Percentiles rank a stretch among this genome's conserved stretches.
phyloP scores from a whole-genome alignment of 2,888 invertebrate genomes.

The Pseudococcus longispinus region DNA sequence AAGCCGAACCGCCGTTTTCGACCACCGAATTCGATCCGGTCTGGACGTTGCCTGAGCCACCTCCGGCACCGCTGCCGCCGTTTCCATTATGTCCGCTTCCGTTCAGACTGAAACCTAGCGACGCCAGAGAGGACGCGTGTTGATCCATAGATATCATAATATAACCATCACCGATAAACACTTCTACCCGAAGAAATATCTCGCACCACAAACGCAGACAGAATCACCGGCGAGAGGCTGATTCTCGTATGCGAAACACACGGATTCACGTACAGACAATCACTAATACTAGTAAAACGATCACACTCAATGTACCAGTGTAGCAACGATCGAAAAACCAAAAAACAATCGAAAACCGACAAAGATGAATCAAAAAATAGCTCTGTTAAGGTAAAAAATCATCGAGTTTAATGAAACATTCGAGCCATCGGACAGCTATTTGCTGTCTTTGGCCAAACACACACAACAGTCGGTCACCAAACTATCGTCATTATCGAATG shows the following conservation, averaged over 20 bases:
- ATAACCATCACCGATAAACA: constrained; percentile 28
- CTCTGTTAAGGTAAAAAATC: neutral
- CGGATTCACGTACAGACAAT: neutral
- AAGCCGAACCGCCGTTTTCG: constrained; percentile 38
- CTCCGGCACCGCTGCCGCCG: constrained; percentile 64
- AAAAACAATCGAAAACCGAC: neutral
- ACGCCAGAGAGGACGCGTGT: constrained; percentile 55
- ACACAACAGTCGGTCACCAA: neutral
- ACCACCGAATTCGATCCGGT: constrained; percentile 30
- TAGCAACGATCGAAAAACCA: neutral
- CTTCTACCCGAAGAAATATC: neutral
- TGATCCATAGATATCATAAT: constrained; percentile 55
- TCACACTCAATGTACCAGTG: neutral
- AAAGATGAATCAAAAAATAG: neutral
- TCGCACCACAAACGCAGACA: neutral
- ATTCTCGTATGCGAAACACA: neutral
- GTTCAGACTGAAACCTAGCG: constrained; percentile 49
- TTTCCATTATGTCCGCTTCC: constrained; percentile 59
- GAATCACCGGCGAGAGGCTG: neutral
- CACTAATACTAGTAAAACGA: neutral
- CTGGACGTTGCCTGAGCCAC: constrained; percentile 63
- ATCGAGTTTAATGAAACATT: neutral
- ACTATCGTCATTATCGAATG: neutral
- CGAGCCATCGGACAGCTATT: constrained; percentile 8
- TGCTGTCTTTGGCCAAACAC: constrained; percentile 7